A percentile compares a stretch with the other conserved stretches of the same genome.
Evolutionary conservation across 2,113 vertebrate species (phyloP).

Genomic region (Callorhinus ursinus): DNA sequence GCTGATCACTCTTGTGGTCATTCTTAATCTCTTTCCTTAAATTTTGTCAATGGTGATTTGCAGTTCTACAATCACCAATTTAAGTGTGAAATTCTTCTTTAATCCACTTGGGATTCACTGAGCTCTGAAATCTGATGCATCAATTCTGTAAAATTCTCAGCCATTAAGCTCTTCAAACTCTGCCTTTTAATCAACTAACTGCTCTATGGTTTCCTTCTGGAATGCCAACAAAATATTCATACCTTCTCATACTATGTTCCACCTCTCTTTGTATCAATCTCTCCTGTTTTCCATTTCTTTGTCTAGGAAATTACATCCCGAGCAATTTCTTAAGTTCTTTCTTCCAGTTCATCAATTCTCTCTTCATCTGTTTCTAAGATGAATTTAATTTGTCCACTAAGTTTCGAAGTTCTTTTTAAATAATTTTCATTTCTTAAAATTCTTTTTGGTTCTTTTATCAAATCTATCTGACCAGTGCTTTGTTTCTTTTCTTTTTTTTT

Average conservation of each 20-base stretch:
- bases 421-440: constrained; percentile 7
- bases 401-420: not conserved
- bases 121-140: not conserved
- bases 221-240: not conserved
- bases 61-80: not conserved
- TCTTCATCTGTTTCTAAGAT: not conserved
- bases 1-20: not conserved
- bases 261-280: not conserved
- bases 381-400: not conserved
- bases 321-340: not conserved
- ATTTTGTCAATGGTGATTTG: not conserved
- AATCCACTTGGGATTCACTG: not conserved
- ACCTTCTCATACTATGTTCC: not conserved
- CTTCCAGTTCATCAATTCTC: not conserved
- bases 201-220: not conserved
- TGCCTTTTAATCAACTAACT: not conserved
- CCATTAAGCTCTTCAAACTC: not conserved
- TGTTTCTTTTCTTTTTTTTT: not conserved
- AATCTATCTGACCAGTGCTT: not conserved
- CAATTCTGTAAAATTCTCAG: not conserved
- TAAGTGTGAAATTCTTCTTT: not conserved
- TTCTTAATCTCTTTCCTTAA: not conserved
- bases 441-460: not conserved
- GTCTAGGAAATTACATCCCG: not conserved
- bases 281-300: not conserved